Base-by-base conservation (phyloP, 2,888 invertebrate species). In the Crossocerus cetratus region DNA sequence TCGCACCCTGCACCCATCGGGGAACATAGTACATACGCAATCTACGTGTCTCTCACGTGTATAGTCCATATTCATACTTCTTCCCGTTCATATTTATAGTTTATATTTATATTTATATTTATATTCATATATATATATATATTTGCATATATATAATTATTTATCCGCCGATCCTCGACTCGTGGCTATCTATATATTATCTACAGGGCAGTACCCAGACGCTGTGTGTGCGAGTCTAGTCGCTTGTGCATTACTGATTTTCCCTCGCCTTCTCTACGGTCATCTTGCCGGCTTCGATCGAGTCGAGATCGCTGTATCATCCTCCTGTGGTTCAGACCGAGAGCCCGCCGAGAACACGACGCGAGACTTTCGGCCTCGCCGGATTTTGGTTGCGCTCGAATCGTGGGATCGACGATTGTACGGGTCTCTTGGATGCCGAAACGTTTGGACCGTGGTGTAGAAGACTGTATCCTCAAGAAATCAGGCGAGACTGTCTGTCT, bases 141-240 rank as follows among this genome's bases (percentile, higher is more conserved):
- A 75, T 84, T 77, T 83, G 71, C 77, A 62, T 67, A 70, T 74
- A 75, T 76, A 80, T 77, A 76, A 74, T 81, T 66, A 78, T 72
- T 73, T 58, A 69, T 71, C 57, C 32, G 56, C 67, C 72, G 32
- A 65, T 69, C 70, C 69, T 79, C 78, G 74, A 78, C 76, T 68
- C 73, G 78, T 80, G 80, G 77, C 83, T 86, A 86, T 85, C 77
- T 85, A 86, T 78, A 77, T 74, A 77, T 82, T 84, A 86, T 85
- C 84, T 87, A 85, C 85, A 86, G 84, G 85, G 84, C 85, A 86
- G 84, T 85, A 86, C 83, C 80, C 86, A 85, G 84, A 81, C 77
- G 74, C 81, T 82, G 78, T 83, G 85, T 83, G 84, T 75, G 76
- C 79, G 81, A 84, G 72, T 65, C 43, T 42, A 42, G 11, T 22